Evolutionary conservation across 2,888 invertebrate genomes (phyloP), one percentile per base, ranked within the genome.

Genomic region (Diarsia mendica): DNA sequence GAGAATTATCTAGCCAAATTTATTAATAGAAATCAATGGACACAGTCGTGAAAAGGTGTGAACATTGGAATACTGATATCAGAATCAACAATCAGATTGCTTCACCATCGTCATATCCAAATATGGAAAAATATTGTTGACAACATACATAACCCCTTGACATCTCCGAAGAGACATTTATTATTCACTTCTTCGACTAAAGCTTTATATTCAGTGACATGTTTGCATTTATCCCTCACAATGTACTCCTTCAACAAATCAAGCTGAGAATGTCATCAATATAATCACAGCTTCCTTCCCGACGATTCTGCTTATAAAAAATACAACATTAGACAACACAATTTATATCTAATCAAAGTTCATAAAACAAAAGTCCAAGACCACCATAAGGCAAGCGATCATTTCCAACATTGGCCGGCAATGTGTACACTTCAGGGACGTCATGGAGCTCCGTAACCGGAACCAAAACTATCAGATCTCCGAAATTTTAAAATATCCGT

Each of bases 301-400:
- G 18, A 13, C 3, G 44, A 39, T n/a, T 18, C 20, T 53, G 20
- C 8, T 15, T 13, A 77, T 66, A 78, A 79, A 83, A 83, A 83
- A 67, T 6, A 64, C 6, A 66, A 73, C 10, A 33, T n/a, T 10
- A 78, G 39, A 64, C 46, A 71, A 67, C 2, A 63, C 28, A 79
- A 83, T 82, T 83, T 71, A 82, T 83, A 58, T 79, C 65, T 83
- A 83, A 82, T 82, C 71, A 82, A 33, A 55, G 75, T 83, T 81
- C 69, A 82, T 82, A 63, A 79, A 84, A 84, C 68, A 71, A 71
- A 70, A 33, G 49, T 51, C 60, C 75, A 46, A 23, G 79, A 70
- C 75, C 72, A 69, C 83, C 61, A 70, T 67, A 84, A 63, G 69
- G 55, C 70, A 55, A 77, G 64, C 64, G 82, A 78, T 83, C 85